Evolutionary conservation across 2,888 invertebrate genomes (phyloP).

Genomic region (Pecten maximus): DNA sequence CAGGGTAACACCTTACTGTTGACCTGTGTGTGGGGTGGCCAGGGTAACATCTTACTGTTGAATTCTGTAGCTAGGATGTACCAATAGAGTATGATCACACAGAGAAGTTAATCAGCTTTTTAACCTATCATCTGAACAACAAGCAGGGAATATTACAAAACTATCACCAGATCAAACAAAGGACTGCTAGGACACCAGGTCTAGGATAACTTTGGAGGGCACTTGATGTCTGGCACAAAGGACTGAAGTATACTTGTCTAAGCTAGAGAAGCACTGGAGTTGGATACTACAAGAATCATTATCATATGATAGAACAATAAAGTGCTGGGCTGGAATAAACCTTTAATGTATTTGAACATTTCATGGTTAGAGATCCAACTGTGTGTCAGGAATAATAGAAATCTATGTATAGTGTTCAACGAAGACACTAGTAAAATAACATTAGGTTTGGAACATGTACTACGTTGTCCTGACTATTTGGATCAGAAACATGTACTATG

Average conservation of each 20-base stretch:
- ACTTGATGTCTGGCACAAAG: not conserved
- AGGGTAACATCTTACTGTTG: not conserved
- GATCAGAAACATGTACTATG: too few relatives aligned
- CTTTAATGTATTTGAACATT: not conserved
- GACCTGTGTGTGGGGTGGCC: too few relatives aligned
- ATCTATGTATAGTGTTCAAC: too few relatives aligned
- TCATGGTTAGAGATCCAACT: not conserved
- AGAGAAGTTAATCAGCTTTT: not conserved
- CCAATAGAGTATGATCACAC: not conserved
- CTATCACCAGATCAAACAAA: not conserved
- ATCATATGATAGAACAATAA: not conserved
- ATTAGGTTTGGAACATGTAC: too few relatives aligned
- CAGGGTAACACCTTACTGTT: too few relatives aligned
- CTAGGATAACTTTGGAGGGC: not conserved
- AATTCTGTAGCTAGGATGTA: too few relatives aligned
- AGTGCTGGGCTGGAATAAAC: too few relatives aligned
- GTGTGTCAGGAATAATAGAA: not conserved
- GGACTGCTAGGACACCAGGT: not conserved
- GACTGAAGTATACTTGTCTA: too few relatives aligned
- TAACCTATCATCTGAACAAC: not conserved
- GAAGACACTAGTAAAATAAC: too few relatives aligned
- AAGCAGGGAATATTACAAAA: not conserved
- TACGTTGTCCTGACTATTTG: too few relatives aligned
- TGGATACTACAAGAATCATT: not conserved
- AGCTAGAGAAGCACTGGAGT: not conserved